Conservation (phyloP, 1,140 invertebrate species). For the Apis dorsata region DNA sequence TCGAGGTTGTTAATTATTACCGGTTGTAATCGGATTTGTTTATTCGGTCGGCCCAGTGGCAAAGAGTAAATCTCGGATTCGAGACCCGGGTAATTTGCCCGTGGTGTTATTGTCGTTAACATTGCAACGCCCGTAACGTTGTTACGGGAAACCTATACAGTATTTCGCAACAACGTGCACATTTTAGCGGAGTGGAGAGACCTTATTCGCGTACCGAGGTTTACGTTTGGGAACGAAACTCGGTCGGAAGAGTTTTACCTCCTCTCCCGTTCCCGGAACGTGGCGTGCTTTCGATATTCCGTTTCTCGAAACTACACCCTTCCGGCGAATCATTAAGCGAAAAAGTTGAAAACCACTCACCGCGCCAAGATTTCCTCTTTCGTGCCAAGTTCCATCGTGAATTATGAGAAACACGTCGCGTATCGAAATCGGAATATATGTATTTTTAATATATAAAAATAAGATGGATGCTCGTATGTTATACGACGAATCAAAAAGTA, state of each 20-base stretch:
- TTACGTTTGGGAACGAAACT: constrained; percentile 15
- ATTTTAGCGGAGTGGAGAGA: neutral
- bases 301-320: neutral
- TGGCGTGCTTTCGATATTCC: neutral
- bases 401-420: too few species aligned
- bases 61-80: neutral
- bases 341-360: neutral
- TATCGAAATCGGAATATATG: too few species aligned
- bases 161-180: neutral
- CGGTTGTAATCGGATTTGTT: neutral
- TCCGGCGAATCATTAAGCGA: neutral
- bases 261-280: neutral
- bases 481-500: too few species aligned
- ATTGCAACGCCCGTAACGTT: neutral
- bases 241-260: neutral
- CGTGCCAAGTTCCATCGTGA: too few species aligned
- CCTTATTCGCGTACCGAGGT: neutral
- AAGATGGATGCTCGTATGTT: too few species aligned
- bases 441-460: too few species aligned
- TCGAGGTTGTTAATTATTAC: neutral
- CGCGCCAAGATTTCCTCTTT: neutral
- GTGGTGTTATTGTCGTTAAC: constrained; percentile 8
- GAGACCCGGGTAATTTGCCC: neutral
- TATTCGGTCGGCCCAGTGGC: neutral
- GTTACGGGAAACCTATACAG: neutral